Evolutionary conservation across 2,113 vertebrate species (phyloP), one percentile per base, ranked within the genome.

Genomic region (Dryoscopus gambensis): DNA sequence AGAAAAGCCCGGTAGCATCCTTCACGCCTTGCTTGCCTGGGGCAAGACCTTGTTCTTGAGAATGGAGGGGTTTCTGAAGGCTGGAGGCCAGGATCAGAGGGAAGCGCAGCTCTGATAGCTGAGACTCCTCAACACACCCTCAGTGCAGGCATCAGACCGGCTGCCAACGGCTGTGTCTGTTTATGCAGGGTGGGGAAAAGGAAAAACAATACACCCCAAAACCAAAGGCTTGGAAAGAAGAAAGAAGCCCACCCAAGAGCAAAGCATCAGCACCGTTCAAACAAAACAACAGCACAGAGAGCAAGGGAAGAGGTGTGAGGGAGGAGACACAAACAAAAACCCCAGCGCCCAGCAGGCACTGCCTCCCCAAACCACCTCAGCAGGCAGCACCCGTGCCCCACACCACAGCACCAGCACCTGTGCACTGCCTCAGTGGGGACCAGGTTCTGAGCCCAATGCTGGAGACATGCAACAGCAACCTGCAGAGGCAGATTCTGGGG

Each of bases 241-340:
- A 93, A 90, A 94, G 79, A 75, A 94, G 95, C 95, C 88, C 96
- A 96, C 96, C 93, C 95, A 96, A 88, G 95, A 90, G 95, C 84
- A 95, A 91, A 93, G 84, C 84, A 88, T 59, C 88, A 96, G 91
- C 83, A 93, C 92, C 7, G 0, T 76, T 79, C 89, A 90, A 96
- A 93, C 73, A 91, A 77, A 94, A 95, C 87, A 93, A 86, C 79
- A 92, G 90, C 85, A 70, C 47, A 67, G 82, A 88, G 71, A 88
- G 76, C 2, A 4, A 68, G 52, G 68, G 56, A 93, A 90, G 91
- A 90, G 47, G 75, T 52, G 85, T 40, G 70, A 84, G 63, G 78
- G 92, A 93, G 44, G 60, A 94, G 40, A 94, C 44, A 46, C 40
- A 59, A 83, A 93, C 42, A 78, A 50, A 84, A 83, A 93, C 64